phyloP scores from a whole-genome alignment of 1,140 invertebrate genomes.

The Solenopsis fugax region DNA sequence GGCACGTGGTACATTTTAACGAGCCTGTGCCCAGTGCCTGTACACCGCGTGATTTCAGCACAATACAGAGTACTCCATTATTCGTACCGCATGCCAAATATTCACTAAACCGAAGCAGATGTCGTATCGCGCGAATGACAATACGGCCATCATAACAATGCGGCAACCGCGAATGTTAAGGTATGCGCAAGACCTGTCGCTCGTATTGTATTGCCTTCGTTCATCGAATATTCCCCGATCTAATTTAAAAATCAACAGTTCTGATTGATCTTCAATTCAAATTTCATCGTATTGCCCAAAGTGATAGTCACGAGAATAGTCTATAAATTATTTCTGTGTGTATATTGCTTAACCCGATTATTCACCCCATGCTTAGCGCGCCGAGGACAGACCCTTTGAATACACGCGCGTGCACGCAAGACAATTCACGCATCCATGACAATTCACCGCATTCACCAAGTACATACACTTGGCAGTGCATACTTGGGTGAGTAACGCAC shows the following conservation, averaged over 20 bases:
- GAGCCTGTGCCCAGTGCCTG: constrained; percentile 30
- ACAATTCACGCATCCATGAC: constrained; percentile 39
- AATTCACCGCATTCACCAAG: constrained; percentile 35
- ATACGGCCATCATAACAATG: constrained; percentile 11
- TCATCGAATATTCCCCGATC: neutral
- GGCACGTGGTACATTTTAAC: constrained; percentile 60
- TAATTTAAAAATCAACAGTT: constrained; percentile 13
- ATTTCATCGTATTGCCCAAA: neutral
- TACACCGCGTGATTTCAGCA: constrained; percentile 22
- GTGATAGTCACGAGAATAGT: neutral
- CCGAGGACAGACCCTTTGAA: constrained; percentile 10
- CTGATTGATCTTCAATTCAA: too few relatives aligned
- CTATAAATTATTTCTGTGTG: neutral
- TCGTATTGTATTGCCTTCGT: too few relatives aligned
- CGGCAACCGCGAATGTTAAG: neutral
- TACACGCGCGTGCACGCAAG: constrained; percentile 10
- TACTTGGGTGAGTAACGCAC: constrained; percentile 38
- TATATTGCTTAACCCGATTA: constrained; percentile 35
- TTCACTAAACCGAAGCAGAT: constrained; percentile 28
- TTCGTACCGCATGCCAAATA: constrained; percentile 52
- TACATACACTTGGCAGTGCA: constrained; percentile 35
- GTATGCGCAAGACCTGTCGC: neutral
- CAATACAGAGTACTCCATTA: constrained; percentile 42
- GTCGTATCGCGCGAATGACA: constrained; percentile 30
- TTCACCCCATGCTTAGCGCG: neutral